These are phyloP conservation scores for Aradophagus sp. DNA, from an alignment of 1,140 invertebrate genomes.

Conservation along the genomic window DNA sequence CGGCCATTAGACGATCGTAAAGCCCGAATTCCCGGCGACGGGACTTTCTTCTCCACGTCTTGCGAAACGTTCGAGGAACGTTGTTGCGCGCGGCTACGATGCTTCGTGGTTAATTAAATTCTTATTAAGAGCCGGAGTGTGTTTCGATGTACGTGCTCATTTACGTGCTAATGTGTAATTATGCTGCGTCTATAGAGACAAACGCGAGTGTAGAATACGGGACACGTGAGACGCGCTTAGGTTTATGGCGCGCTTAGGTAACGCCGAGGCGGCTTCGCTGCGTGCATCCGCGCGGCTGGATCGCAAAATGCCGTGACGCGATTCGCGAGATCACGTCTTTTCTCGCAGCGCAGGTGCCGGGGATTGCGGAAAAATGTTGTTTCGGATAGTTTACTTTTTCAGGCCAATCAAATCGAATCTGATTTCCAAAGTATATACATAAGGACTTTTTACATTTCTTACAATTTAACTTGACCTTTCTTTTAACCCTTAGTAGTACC, in stretches of 20 bases:
- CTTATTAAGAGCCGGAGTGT: slow-evolving; percentile 72
- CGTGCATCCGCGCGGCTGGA: slow-evolving; percentile 15
- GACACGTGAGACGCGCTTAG: neutral
- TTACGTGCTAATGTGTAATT: slow-evolving; percentile 31
- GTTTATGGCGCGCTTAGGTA: slow-evolving; percentile 1
- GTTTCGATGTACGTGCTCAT: slow-evolving; percentile 66
- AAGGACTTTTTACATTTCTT: too few species aligned
- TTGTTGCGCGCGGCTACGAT: neutral
- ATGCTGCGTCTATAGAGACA: slow-evolving; percentile 36
- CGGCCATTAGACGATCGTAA: neutral
- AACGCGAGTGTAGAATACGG: slow-evolving; percentile 12
- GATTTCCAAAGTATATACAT: too few species aligned
- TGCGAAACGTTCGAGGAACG: too few species aligned
- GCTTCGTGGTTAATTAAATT: slow-evolving; percentile 70
- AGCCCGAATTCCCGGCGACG: neutral
- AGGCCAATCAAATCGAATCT: too few species aligned
- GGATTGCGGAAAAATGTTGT: too few species aligned
- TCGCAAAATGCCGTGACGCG: slow-evolving; percentile 18
- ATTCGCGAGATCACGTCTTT: slow-evolving; percentile 48
- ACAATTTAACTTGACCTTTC: too few species aligned
- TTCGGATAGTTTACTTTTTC: too few species aligned
- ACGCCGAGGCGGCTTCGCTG: neutral
- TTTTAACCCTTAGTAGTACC: too few species aligned
- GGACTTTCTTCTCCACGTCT: too few species aligned
- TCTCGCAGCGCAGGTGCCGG: slow-evolving; percentile 11